These are phyloP conservation scores for Drosophila neonasuta DNA, from an alignment of 2,888 invertebrate genomes.

Conservation along the genomic window DNA sequence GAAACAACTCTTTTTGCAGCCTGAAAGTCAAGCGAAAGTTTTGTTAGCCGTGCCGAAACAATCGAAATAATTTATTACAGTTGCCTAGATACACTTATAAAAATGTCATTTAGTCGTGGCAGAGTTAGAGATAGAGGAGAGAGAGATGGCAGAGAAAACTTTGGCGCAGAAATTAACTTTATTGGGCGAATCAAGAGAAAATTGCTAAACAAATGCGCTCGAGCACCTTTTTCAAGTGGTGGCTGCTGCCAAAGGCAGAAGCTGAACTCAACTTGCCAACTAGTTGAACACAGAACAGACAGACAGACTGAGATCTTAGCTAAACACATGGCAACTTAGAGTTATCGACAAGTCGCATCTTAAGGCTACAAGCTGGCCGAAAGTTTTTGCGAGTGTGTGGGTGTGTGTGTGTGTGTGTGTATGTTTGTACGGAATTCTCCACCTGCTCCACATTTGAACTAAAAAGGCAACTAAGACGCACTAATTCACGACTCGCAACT, in stretches of 20 bases:
- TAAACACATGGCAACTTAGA: constrained; percentile 72
- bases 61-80: constrained; percentile 65
- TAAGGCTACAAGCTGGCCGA: constrained; percentile 63
- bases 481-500: constrained; percentile 56
- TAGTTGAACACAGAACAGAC: constrained; percentile 52
- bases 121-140: neutral
- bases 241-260: neutral
- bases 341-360: constrained; percentile 72
- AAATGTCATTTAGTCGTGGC: constrained; percentile 62
- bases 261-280: constrained; percentile 56
- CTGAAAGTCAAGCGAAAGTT: constrained; percentile 6
- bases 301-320: constrained; percentile 34
- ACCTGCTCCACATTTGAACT: constrained; percentile 14
- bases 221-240: constrained; percentile 67
- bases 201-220: constrained; percentile 73
- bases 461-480: constrained; percentile 56
- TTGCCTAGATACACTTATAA: constrained; percentile 51
- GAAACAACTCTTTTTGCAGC: constrained; percentile 11
- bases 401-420: too few species aligned
- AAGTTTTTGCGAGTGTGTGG: constrained; percentile 27
- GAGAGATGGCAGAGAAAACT: constrained; percentile 37
- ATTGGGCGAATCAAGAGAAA: constrained; percentile 74
- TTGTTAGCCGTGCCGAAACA: constrained; percentile 47
- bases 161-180: constrained; percentile 69
- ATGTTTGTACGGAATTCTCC: neutral